Conservation (phyloP, 2,113 vertebrate genomes). For the Puntigrus tetrazona region DNA sequence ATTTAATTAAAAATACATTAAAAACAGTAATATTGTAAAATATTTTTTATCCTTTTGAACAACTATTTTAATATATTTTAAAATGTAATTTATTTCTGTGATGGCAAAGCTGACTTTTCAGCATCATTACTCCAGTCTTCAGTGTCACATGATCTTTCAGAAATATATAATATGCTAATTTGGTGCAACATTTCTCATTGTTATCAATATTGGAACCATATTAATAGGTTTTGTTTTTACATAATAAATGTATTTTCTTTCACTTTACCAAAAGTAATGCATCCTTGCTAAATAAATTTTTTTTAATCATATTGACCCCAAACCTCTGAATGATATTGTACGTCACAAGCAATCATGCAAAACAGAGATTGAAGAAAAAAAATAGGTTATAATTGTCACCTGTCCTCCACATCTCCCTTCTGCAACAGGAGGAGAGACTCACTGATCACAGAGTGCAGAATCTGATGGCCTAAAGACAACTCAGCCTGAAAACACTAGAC, state of each 20-base stretch:
- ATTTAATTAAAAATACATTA: background rate
- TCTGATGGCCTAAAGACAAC: conserved; percentile 82
- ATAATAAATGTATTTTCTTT: background rate
- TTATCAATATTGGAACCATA: too few relatives aligned
- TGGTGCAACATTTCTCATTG: too few relatives aligned
- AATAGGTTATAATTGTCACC: conserved; percentile 68
- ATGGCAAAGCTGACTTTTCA: too few relatives aligned
- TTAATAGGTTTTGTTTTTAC: too few relatives aligned
- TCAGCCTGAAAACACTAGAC: conserved; percentile 87
- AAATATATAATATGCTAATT: too few relatives aligned
- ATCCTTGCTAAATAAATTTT: background rate
- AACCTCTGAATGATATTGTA: background rate
- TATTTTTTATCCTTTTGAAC: too few relatives aligned
- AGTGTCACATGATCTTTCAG: too few relatives aligned
- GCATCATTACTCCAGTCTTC: too few relatives aligned
- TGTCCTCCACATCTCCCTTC: conserved; percentile 80
- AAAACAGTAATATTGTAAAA: background rate
- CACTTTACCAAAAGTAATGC: background rate
- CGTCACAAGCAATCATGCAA: background rate
- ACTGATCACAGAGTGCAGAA: conserved; percentile 81
- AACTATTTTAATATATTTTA: too few relatives aligned
- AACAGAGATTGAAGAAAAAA: background rate
- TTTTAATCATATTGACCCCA: background rate
- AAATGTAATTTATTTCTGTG: too few relatives aligned
- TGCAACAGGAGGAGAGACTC: conserved; percentile 84